phyloP scores from a whole-genome alignment of 2,888 invertebrate species.

The Hofmannophila pseudospretella region DNA sequence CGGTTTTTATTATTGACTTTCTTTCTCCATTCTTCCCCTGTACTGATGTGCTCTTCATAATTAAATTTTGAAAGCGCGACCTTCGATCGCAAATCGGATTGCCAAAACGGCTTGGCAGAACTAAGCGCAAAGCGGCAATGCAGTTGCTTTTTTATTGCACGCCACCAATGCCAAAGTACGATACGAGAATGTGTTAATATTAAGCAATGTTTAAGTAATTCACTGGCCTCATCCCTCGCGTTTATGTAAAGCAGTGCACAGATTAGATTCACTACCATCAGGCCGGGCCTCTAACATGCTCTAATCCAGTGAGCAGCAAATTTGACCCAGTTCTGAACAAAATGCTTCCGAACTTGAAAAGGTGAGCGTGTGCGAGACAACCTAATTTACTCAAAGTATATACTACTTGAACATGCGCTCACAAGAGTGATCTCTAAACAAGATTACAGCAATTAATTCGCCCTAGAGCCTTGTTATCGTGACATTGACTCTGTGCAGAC shows the following conservation, averaged over 20 bases:
- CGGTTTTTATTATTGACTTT: too few species aligned
- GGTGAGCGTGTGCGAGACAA: constrained; percentile 2
- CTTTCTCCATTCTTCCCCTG: too few species aligned
- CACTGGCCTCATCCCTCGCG: not conserved
- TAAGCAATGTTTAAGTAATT: too few species aligned
- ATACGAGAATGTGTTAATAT: too few species aligned
- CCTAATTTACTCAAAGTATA: constrained; percentile 1
- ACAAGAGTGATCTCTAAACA: constrained; percentile 3
- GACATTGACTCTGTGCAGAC: not conserved
- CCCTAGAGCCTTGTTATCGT: not conserved
- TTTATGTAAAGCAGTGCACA: not conserved
- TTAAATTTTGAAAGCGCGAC: constrained; percentile 4
- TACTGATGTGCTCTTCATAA: too few species aligned
- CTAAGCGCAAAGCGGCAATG: constrained; percentile 4
- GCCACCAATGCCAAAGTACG: not conserved
- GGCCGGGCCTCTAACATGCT: constrained; percentile 1
- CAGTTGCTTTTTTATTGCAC: constrained; percentile 5
- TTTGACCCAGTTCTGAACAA: constrained; percentile 28
- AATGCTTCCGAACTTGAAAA: constrained; percentile 3
- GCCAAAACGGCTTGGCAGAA: constrained; percentile 5
- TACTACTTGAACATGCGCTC: not conserved
- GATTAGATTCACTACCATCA: constrained; percentile 12
- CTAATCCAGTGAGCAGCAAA: constrained; percentile 43
- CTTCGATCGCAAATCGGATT: constrained; percentile 6
- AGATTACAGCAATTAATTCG: constrained; percentile 6